Conservation (phyloP, 2,888 invertebrate genomes). For the Epirrhoe alternata region DNA sequence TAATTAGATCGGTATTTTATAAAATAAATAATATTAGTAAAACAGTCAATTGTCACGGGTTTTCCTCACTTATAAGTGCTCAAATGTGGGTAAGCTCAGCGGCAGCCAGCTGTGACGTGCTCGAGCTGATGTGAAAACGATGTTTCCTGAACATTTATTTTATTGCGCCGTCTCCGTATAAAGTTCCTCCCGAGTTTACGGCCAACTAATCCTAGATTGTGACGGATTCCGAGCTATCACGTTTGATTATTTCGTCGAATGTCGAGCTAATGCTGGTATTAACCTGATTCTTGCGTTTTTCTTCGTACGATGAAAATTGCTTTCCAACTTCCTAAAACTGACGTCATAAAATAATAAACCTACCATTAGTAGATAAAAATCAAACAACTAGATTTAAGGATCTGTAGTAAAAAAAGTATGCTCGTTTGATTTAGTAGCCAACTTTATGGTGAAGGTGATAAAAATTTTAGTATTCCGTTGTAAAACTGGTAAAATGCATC, state of each 20-base stretch:
- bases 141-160: constrained; percentile 62
- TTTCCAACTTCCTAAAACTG: background rate
- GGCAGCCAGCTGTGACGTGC: constrained; percentile 23
- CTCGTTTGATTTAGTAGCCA: too few species aligned
- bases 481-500: too few species aligned
- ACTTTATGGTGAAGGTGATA: too few species aligned
- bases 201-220: constrained; percentile 37
- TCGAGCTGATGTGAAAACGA: constrained; percentile 61
- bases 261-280: constrained; percentile 13
- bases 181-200: constrained; percentile 45
- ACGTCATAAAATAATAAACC: too few species aligned
- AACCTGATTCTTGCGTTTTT: constrained; percentile 1
- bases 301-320: background rate
- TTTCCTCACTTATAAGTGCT: background rate
- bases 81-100: constrained; percentile 5
- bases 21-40: background rate
- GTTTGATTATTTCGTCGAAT: constrained; percentile 25
- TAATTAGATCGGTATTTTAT: background rate
- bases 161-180: constrained; percentile 54
- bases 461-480: too few species aligned
- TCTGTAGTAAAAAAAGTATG: too few species aligned
- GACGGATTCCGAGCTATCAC: constrained; percentile 31
- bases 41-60: background rate
- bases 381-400: too few species aligned
- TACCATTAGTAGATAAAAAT: too few species aligned